Percentiles rank a stretch among this genome's conserved stretches.
These are phyloP conservation scores for Scomber colias DNA, from an alignment of 2,113 vertebrate genomes.

Conservation along the genomic window DNA sequence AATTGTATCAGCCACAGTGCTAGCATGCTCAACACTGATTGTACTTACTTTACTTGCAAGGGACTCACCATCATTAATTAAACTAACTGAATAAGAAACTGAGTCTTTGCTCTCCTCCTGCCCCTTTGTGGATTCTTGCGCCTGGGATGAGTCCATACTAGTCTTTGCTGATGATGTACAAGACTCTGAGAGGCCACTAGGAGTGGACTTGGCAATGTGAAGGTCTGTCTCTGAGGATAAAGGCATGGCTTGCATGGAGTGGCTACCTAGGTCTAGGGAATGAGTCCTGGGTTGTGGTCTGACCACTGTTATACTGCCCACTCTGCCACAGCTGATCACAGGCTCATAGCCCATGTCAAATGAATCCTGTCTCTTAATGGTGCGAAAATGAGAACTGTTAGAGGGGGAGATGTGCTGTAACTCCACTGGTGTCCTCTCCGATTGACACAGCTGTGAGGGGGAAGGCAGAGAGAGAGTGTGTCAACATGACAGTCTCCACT, in stretches of 20 bases:
- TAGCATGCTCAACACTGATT: background rate
- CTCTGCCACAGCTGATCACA: constrained; percentile 43
- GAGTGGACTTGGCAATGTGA: constrained; percentile 31
- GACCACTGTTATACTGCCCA: constrained; percentile 74
- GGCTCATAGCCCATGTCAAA: constrained; percentile 71
- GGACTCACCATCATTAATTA: background rate
- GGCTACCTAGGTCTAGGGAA: constrained; percentile 29
- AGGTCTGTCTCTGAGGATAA: constrained; percentile 7
- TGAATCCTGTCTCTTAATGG: constrained; percentile 82
- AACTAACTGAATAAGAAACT: background rate
- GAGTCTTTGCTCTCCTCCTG: background rate
- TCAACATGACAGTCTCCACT: background rate
- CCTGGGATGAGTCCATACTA: constrained; percentile 14
- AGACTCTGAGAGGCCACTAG: constrained; percentile 30
- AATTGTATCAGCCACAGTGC: background rate
- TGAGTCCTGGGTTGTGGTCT: constrained; percentile 78
- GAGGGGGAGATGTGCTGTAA: constrained; percentile 38
- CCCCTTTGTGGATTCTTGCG: constrained; percentile 1
- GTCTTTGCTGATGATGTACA: constrained; percentile 10
- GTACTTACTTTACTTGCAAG: constrained; percentile 16
- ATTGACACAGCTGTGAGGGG: constrained; percentile 69
- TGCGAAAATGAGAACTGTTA: constrained; percentile 76
- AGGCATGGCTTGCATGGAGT: background rate
- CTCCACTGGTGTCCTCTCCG: constrained; percentile 69
- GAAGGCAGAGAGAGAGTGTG: constrained; percentile 1